Conservation (phyloP, 2,888 invertebrate species). For the Clusia tigrina region DNA sequence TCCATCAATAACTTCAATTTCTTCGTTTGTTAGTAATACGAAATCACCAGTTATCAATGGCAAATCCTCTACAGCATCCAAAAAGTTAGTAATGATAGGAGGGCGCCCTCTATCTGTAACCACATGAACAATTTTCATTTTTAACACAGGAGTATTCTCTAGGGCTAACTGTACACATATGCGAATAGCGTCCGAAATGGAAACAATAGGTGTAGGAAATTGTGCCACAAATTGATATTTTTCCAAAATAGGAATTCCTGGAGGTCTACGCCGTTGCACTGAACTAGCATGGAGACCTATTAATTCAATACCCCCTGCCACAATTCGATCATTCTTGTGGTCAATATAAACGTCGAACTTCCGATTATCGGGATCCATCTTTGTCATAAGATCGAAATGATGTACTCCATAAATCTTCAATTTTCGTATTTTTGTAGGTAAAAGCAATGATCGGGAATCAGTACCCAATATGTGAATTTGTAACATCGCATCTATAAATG, state of each 20-base stretch:
- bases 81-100: constrained; percentile 68
- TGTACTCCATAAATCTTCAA: constrained; percentile 74
- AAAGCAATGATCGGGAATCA: constrained; percentile 74
- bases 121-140: constrained; percentile 71
- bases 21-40: constrained; percentile 64
- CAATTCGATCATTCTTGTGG: constrained; percentile 56
- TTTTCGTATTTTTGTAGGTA: constrained; percentile 79
- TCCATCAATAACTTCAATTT: constrained; percentile 62
- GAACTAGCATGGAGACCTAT: constrained; percentile 79
- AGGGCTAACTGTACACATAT: constrained; percentile 74
- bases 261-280: constrained; percentile 73
- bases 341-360: constrained; percentile 57
- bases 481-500: constrained; percentile 88
- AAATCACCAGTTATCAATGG: constrained; percentile 76
- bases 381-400: constrained; percentile 67
- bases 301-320: constrained; percentile 80
- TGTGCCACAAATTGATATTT: constrained; percentile 78
- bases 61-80: constrained; percentile 71
- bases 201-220: constrained; percentile 51
- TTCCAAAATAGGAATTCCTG: constrained; percentile 80
- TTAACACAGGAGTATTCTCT: constrained; percentile 74
- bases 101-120: constrained; percentile 66
- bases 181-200: constrained; percentile 67
- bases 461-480: constrained; percentile 80
- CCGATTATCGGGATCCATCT: constrained; percentile 54